Evolutionary conservation across 2,113 vertebrate species (phyloP).

Genomic region (Ammodramus savannarum): DNA sequence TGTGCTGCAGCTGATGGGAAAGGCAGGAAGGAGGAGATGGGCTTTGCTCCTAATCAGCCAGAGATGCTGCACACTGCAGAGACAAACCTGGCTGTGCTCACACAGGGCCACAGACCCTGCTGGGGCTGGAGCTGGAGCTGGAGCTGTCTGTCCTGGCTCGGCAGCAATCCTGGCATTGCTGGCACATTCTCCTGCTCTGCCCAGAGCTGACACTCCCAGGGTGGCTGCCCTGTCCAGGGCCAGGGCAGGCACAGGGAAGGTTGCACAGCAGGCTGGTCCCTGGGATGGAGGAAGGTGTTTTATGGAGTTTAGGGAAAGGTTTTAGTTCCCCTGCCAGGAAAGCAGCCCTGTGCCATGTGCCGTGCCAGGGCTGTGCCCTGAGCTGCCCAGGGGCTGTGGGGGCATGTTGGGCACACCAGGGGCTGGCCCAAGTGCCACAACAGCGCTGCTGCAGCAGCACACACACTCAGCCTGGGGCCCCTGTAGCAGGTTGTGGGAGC

Average conservation of each 20-base stretch:
- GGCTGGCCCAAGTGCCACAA: neutral
- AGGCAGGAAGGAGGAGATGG: slow-evolving; percentile 49
- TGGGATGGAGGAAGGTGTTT: neutral
- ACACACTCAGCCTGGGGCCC: neutral
- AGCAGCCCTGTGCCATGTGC: rapidly evolving
- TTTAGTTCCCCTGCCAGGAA: neutral
- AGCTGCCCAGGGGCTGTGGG: neutral
- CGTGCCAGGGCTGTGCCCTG: neutral
- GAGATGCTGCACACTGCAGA: neutral
- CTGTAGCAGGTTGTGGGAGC: slow-evolving; percentile 12
- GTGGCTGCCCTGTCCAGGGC: neutral
- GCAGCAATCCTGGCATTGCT: neutral
- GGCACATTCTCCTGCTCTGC: neutral
- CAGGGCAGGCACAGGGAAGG: neutral
- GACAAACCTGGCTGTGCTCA: neutral
- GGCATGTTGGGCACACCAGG: rapidly evolving
- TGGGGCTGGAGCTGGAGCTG: neutral
- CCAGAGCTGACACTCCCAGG: neutral
- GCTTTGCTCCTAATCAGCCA: slow-evolving; percentile 43
- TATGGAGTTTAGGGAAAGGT: neutral
- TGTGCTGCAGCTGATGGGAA: neutral
- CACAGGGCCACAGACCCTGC: neutral
- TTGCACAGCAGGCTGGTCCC: neutral
- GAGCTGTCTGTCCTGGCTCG: neutral
- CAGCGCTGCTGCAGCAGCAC: neutral